Base-by-base conservation (phyloP, 2,888 invertebrate species). In the Uloborus plumipes region DNA sequence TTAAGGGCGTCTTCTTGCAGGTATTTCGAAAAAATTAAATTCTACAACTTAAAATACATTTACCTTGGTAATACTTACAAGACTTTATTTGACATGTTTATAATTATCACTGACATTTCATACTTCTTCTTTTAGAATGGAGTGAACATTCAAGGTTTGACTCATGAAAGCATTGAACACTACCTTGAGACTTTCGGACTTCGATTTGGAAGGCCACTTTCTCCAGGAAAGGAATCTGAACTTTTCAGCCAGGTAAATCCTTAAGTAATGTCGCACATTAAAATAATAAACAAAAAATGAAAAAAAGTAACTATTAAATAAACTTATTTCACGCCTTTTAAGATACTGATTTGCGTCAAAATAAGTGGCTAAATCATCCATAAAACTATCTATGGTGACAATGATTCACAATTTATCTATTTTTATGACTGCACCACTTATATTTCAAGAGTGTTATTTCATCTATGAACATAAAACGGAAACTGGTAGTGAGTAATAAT, bases 1-100 rank as follows among this genome's bases (percentile, higher is more conserved):
- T 77, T 20, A 62, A 15, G 14, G 82, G 77, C 0, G 26, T 31
- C 26, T 16, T 67, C 20, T 51, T 50, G 49, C 51, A 77, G 31
- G 82, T 83, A 67, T 22, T n/a, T 59, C 1, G 2, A 18, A 53
- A 22, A 26, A 14, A 26, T 26, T 26, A 26, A n/a, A n/a, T n/a
- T n/a, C n/a, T n/a, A n/a, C n/a, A n/a, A n/a, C n/a, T n/a, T n/a
- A n/a, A n/a, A n/a, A n/a, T n/a, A n/a, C n/a, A n/a, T n/a, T n/a
- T n/a, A n/a, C n/a, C n/a, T n/a, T n/a, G n/a, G n/a, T n/a, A n/a
- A n/a, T n/a, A n/a, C n/a, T n/a, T n/a, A 39, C 11, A 26, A 26
- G 4, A 26, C 26, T 2, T 7, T 39, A 9, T 39, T 7, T 11
- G 39, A 11, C 39, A 39, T 39, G 3, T 39, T 39, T 0, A 11